These are phyloP conservation scores for Sardina pilchardus DNA, from an alignment of 2,113 vertebrate genomes.

Conservation along the genomic window DNA sequence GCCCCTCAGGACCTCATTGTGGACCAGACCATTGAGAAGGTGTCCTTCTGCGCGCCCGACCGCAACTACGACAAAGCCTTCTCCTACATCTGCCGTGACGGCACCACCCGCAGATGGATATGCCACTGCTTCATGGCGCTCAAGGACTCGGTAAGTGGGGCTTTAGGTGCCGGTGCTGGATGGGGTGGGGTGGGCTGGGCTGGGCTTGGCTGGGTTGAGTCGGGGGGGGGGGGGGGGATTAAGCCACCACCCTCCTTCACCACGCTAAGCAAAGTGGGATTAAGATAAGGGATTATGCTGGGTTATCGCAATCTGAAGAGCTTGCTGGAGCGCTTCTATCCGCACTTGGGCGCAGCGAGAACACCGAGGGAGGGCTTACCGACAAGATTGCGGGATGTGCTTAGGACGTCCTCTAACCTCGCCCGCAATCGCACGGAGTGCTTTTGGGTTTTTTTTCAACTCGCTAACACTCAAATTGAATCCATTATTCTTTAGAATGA, in stretches of 20 bases:
- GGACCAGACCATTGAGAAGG: constrained; percentile 94
- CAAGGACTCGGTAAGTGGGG: constrained; percentile 84
- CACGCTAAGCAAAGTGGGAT: constrained; percentile 29
- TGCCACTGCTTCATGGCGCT: constrained; percentile 93
- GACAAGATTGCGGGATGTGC: neutral
- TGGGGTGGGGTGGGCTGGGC: neutral
- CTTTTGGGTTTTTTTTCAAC: neutral
- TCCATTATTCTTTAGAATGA: neutral
- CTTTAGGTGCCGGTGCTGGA: neutral
- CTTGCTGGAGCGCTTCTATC: constrained; percentile 4
- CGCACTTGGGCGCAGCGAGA: constrained; percentile 20
- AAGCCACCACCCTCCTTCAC: neutral
- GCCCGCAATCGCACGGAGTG: neutral
- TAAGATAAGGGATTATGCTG: constrained; percentile 37
- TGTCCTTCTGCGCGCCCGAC: constrained; percentile 91
- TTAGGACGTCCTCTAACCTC: neutral
- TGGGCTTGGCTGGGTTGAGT: neutral
- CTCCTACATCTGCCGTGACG: constrained; percentile 91
- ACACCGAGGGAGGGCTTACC: neutral
- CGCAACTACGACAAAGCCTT: constrained; percentile 94
- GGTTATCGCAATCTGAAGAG: constrained; percentile 30
- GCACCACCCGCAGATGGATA: constrained; percentile 90
- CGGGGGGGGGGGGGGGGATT: constrained; percentile 23
- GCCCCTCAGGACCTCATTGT: constrained; percentile 84
- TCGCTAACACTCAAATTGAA: neutral